Percentiles rank a stretch among this genome's conserved stretches.
Conservation (phyloP, 2,113 vertebrate genomes). For the Sterna hirundo region DNA sequence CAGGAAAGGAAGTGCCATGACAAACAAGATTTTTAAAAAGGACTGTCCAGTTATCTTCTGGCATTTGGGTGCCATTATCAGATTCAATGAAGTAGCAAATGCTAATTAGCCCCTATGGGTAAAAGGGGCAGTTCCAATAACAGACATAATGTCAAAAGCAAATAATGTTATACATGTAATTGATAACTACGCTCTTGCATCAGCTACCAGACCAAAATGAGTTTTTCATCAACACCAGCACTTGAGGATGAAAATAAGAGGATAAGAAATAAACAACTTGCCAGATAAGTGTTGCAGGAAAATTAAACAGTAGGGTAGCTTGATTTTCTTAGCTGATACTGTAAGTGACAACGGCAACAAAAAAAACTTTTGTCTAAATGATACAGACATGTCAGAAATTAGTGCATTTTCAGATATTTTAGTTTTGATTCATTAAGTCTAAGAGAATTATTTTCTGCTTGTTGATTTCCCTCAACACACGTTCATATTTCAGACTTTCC, state of each 20-base stretch:
- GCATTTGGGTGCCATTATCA: constrained; percentile 11
- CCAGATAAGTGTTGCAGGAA: background rate
- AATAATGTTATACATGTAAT: background rate
- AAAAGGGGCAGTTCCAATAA: background rate
- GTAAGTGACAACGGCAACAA: background rate
- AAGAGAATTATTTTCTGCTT: background rate
- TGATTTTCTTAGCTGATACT: background rate
- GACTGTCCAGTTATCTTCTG: background rate
- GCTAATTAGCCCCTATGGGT: constrained; percentile 28
- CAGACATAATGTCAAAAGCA: background rate
- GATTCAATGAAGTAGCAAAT: background rate
- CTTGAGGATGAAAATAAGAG: constrained; percentile 1
- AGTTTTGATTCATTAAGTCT: background rate
- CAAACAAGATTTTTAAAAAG: constrained; percentile 31
- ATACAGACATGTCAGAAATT: background rate
- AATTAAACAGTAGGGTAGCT: background rate
- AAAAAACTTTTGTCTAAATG: background rate
- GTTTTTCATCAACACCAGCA: constrained; percentile 3
- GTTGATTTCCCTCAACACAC: background rate
- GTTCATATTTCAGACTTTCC: background rate
- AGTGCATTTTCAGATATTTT: background rate
- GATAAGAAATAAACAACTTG: constrained; percentile 1
- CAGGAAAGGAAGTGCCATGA: background rate
- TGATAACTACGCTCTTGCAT: background rate
- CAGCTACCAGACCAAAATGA: background rate